Conservation (phyloP, 1,140 invertebrate genomes). For the Ruditapes philippinarum region DNA sequence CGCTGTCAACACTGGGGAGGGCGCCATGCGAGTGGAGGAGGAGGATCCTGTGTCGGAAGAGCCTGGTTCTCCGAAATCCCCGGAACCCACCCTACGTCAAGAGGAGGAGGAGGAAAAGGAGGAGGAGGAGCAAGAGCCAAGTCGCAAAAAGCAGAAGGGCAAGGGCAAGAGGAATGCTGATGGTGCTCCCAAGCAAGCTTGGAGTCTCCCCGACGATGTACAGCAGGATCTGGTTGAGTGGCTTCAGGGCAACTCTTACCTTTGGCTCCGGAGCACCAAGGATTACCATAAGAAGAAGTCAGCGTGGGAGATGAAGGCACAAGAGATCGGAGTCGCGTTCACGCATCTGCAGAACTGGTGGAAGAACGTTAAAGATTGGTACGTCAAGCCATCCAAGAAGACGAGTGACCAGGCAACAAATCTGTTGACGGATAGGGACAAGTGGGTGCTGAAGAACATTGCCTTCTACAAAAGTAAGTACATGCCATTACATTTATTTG, state of each 20-base stretch:
- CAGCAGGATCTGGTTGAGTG: not conserved
- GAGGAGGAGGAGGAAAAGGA: too few species aligned
- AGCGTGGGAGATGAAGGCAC: not conserved
- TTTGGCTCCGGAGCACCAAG: not conserved
- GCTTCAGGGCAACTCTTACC: not conserved
- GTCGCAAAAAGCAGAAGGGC: too few species aligned
- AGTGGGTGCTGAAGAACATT: too few species aligned
- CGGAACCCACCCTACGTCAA: too few species aligned
- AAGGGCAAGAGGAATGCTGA: too few species aligned
- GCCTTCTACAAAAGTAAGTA: too few species aligned
- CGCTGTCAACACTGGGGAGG: too few species aligned
- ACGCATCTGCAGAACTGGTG: not conserved
- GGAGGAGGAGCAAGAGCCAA: too few species aligned
- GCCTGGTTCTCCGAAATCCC: too few species aligned
- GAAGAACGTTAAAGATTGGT: not conserved
- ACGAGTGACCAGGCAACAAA: not conserved
- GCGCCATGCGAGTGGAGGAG: too few species aligned
- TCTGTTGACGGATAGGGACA: not conserved
- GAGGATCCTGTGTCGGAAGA: too few species aligned
- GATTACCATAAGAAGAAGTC: not conserved
- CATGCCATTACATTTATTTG: too few species aligned
- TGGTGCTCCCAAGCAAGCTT: not conserved
- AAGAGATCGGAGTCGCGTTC: not conserved
- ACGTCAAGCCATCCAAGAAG: not conserved
- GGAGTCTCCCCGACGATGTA: not conserved